Percentiles rank a stretch among this genome's conserved stretches.
Conservation (phyloP, 2,888 invertebrate species). For the Hymenopus coronatus region DNA sequence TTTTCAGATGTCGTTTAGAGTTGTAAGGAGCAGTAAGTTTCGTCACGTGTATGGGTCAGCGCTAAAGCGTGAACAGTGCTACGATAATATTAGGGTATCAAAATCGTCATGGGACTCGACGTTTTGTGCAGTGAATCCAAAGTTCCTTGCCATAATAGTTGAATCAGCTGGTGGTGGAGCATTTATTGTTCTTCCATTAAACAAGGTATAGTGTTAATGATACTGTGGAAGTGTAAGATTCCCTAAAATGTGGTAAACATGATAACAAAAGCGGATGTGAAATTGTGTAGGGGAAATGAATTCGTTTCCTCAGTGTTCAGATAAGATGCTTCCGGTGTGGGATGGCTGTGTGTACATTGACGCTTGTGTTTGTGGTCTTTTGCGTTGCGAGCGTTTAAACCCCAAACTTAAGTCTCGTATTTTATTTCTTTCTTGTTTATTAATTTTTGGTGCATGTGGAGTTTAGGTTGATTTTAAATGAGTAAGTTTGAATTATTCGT, state of each 20-base stretch:
- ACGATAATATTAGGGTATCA: constrained; percentile 94
- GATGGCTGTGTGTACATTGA: too few relatives aligned
- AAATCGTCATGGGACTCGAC: constrained; percentile 98
- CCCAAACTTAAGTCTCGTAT: too few relatives aligned
- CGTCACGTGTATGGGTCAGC: constrained; percentile 93
- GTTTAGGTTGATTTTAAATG: too few relatives aligned
- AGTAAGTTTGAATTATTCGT: too few relatives aligned
- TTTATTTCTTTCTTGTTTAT: too few relatives aligned
- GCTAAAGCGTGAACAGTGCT: constrained; percentile 93
- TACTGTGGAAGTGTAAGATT: too few relatives aligned
- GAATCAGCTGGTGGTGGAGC: constrained; percentile 96
- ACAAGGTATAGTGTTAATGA: constrained; percentile 63
- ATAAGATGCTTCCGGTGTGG: neutral
- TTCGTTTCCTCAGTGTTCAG: neutral
- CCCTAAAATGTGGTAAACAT: neutral
- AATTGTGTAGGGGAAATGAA: neutral
- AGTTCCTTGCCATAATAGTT: constrained; percentile 94
- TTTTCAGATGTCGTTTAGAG: constrained; percentile 83
- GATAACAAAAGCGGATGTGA: neutral
- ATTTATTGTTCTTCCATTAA: constrained; percentile 90
- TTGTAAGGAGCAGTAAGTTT: constrained; percentile 96
- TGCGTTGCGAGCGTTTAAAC: too few relatives aligned
- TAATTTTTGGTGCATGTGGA: too few relatives aligned
- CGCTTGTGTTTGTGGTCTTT: too few relatives aligned
- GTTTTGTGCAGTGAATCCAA: constrained; percentile 97